Conservation (phyloP, 2,113 vertebrate genomes). For the Anarhynchus alexandrinus region DNA sequence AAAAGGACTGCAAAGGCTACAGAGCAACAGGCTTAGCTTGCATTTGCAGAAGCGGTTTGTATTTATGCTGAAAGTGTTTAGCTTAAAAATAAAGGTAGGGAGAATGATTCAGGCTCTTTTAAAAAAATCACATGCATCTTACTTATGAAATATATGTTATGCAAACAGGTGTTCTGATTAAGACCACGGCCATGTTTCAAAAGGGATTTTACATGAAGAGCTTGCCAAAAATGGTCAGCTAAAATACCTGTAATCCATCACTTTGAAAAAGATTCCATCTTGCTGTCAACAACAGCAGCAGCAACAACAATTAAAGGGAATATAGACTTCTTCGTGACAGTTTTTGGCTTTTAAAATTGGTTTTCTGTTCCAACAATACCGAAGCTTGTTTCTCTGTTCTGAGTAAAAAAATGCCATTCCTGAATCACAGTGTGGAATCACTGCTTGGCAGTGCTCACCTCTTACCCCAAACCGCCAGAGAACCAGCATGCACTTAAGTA, state of each 20-base stretch:
- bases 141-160: not conserved
- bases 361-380: not conserved
- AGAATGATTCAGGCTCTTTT: constrained; percentile 3
- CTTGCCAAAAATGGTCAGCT: not conserved
- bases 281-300: not conserved
- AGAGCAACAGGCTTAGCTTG: constrained; percentile 49
- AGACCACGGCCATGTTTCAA: not conserved
- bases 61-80: not conserved
- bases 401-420: not conserved
- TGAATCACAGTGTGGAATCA: not conserved
- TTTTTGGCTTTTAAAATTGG: not conserved
- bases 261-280: not conserved
- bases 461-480: not conserved
- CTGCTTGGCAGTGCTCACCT: not conserved
- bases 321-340: not conserved
- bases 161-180: not conserved
- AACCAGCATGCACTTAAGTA: accelerated
- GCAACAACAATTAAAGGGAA: not conserved
- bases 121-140: not conserved
- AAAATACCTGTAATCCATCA: not conserved
- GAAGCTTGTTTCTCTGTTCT: not conserved
- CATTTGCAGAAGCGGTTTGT: constrained; percentile 1
- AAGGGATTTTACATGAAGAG: constrained; percentile 18
- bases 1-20: not conserved
- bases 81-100: constrained; percentile 11